Evolutionary conservation across 2,113 vertebrate species (phyloP).

Genomic region (Chaenocephalus aceratus): DNA sequence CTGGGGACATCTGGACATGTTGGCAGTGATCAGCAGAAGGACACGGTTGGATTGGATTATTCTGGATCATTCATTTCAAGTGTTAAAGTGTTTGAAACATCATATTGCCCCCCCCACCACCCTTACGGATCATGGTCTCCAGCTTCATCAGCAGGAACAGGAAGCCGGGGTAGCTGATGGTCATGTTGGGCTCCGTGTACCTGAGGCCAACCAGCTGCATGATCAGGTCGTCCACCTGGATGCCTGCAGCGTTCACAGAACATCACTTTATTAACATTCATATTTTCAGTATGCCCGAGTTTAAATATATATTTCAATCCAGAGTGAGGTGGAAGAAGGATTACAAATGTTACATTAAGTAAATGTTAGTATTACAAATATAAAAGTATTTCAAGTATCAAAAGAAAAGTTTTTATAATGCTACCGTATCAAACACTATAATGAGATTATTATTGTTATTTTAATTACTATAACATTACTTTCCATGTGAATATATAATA

Average conservation of each 20-base stretch:
- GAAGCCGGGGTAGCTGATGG: constrained; percentile 84
- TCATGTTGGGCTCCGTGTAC: constrained; percentile 82
- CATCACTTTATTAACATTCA: neutral
- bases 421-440: neutral
- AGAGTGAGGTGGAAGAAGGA: neutral
- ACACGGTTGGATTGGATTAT: neutral
- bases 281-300: neutral
- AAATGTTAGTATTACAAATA: neutral
- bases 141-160: constrained; percentile 83
- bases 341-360: neutral
- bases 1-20: too few species aligned
- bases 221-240: constrained; percentile 78
- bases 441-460: neutral
- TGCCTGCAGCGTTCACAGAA: constrained; percentile 59
- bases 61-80: neutral
- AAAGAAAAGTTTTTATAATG: neutral
- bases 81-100: neutral
- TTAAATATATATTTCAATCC: too few species aligned
- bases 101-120: neutral
- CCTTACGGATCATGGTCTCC: constrained; percentile 84
- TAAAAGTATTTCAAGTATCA: neutral
- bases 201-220: constrained; percentile 82
- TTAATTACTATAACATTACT: neutral
- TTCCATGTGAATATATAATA: neutral
- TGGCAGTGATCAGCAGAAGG: neutral